Percentiles rank a stretch among this genome's conserved stretches.
These are phyloP conservation scores for Erythrolamprus reginae DNA, from an alignment of 2,113 vertebrate species.

Conservation along the genomic window DNA sequence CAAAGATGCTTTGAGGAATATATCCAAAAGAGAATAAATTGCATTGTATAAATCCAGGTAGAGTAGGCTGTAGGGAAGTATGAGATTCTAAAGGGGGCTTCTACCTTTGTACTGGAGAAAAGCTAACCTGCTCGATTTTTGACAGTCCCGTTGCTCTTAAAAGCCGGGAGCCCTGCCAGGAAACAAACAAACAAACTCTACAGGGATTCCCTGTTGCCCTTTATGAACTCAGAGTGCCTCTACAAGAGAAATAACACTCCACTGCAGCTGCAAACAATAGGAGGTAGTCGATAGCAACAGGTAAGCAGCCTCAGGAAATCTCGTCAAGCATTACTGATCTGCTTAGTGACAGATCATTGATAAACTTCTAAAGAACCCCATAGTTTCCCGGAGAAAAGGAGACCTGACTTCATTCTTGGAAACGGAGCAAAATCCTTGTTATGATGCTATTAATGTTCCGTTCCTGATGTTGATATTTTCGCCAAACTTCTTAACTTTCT, in stretches of 20 bases:
- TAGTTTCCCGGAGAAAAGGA: background rate
- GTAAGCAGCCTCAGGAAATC: background rate
- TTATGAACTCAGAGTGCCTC: background rate
- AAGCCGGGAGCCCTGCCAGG: background rate
- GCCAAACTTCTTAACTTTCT: background rate
- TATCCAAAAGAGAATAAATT: background rate
- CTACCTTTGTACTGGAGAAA: background rate
- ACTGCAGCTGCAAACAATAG: background rate
- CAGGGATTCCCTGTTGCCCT: background rate
- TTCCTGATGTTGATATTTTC: conserved; percentile 24
- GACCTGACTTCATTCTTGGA: conserved; percentile 2
- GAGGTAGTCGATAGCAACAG: background rate
- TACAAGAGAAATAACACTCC: background rate
- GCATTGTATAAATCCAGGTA: background rate
- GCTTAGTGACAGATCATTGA: background rate
- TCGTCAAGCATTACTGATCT: background rate
- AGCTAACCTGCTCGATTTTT: background rate
- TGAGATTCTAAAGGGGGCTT: background rate
- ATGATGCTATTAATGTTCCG: conserved; percentile 19
- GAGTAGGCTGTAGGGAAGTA: background rate
- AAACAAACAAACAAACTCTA: background rate
- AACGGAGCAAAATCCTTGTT: background rate
- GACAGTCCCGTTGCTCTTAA: background rate
- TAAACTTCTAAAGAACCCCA: background rate
- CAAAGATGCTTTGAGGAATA: background rate